Percentiles rank a stretch among this genome's conserved stretches.
Conservation (phyloP, 2,113 vertebrate species). For the Tachysurus fulvidraco region DNA sequence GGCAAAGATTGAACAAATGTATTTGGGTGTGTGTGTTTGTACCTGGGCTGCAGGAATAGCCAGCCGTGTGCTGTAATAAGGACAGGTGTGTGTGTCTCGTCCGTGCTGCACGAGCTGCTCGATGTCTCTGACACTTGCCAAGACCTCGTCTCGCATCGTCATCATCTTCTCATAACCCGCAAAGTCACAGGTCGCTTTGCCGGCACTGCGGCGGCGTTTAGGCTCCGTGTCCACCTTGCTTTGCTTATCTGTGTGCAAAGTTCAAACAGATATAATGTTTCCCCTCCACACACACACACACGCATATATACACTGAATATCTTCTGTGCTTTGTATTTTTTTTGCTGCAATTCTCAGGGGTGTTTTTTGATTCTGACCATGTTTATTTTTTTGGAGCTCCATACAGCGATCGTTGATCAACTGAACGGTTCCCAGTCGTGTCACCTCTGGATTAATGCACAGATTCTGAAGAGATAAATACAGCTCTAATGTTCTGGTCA, state of each 20-base stretch:
- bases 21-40: not conserved
- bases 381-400: conserved; percentile 93
- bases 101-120: conserved; percentile 86
- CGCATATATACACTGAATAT: not conserved
- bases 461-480: conserved; percentile 75
- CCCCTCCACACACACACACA: too few relatives aligned
- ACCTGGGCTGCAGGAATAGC: conserved; percentile 87
- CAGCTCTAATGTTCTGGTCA: not conserved
- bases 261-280: not conserved
- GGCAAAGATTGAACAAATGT: not conserved
- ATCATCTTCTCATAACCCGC: conserved; percentile 80
- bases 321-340: not conserved
- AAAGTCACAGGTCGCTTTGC: conserved; percentile 76
- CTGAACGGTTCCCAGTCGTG: conserved; percentile 76
- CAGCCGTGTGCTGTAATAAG: conserved; percentile 87
- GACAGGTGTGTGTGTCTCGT: conserved; percentile 79
- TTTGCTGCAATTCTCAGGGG: not conserved
- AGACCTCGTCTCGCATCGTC: conserved; percentile 81
- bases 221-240: conserved; percentile 67
- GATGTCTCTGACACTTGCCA: conserved; percentile 84
- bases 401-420: conserved; percentile 91
- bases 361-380: conserved; percentile 66
- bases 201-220: conserved; percentile 73
- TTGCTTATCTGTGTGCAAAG: conserved; percentile 61
- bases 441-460: conserved; percentile 90